Conservation (phyloP, 2,797 vertebrate species). For the Sebastes iracundus region DNA sequence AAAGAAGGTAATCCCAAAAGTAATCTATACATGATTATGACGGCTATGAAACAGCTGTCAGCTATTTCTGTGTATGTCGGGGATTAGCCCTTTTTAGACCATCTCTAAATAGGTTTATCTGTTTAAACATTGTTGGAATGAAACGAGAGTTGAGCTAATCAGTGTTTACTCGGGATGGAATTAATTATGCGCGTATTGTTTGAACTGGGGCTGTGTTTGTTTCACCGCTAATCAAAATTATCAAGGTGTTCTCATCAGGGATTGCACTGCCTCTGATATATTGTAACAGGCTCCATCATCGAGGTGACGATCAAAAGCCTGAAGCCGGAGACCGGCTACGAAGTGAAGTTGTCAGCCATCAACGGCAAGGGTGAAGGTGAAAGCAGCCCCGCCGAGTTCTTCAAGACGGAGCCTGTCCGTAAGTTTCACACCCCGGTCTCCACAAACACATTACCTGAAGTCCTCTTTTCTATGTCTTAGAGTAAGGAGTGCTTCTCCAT, state of each 20-base stretch:
- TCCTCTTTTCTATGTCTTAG: neutral
- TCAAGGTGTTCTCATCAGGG: slow-evolving; percentile 41
- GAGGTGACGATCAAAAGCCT: slow-evolving; percentile 88
- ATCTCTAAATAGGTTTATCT: slow-evolving; percentile 41
- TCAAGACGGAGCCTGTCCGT: slow-evolving; percentile 97
- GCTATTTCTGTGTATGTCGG: slow-evolving; percentile 3
- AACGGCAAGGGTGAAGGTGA: slow-evolving; percentile 97
- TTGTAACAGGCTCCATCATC: slow-evolving; percentile 79
- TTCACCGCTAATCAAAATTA: slow-evolving; percentile 41
- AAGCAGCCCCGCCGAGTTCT: slow-evolving; percentile 83
- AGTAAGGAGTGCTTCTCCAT: neutral
- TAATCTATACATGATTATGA: neutral
- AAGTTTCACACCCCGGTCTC: slow-evolving; percentile 68
- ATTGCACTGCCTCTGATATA: slow-evolving; percentile 32
- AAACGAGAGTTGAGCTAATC: slow-evolving; percentile 47
- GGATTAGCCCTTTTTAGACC: slow-evolving; percentile 21
- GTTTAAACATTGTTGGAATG: slow-evolving; percentile 44
- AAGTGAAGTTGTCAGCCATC: slow-evolving; percentile 91
- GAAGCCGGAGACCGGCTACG: slow-evolving; percentile 90
- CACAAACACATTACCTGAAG: neutral
- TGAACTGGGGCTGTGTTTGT: slow-evolving; percentile 41
- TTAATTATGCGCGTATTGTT: slow-evolving; percentile 51
- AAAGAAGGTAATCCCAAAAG: neutral
- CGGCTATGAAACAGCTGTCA: slow-evolving; percentile 2
- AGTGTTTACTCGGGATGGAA: slow-evolving; percentile 30